Conservation (phyloP, 1,140 invertebrate genomes). For the Drosophila fuyamai region DNA sequence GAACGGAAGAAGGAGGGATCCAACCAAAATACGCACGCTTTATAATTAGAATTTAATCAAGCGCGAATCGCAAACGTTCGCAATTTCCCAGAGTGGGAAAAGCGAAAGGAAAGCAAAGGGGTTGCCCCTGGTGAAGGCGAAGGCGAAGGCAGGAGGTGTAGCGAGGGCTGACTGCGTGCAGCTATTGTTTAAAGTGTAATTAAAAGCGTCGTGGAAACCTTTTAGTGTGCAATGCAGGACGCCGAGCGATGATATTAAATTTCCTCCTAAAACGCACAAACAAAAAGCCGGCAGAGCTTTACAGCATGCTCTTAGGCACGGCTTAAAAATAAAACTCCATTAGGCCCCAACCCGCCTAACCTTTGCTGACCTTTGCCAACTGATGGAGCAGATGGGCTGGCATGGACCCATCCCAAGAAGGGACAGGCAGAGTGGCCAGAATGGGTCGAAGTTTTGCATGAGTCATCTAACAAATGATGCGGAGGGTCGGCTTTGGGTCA, state of each 20-base stretch:
- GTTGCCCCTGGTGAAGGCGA: slow-evolving; percentile 17
- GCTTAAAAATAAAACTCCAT: slow-evolving; percentile 67
- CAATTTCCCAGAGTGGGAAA: slow-evolving; percentile 48
- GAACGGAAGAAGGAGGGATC: slow-evolving; percentile 6
- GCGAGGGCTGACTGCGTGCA: slow-evolving; percentile 29
- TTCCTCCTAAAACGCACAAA: slow-evolving; percentile 39
- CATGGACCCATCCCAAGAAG: slow-evolving; percentile 11
- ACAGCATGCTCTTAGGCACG: slow-evolving; percentile 40
- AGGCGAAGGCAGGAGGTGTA: neutral
- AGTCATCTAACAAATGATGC: slow-evolving; percentile 78
- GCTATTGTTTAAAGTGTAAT: slow-evolving; percentile 80
- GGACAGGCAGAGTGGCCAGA: neutral
- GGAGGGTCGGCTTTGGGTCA: slow-evolving; percentile 17
- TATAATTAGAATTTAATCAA: slow-evolving; percentile 84
- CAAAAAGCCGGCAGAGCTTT: slow-evolving; percentile 18
- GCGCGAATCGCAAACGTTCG: slow-evolving; percentile 77
- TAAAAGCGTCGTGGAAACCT: slow-evolving; percentile 77
- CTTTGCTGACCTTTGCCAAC: slow-evolving; percentile 71
- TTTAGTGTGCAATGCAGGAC: slow-evolving; percentile 62
- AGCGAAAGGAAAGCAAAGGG: slow-evolving; percentile 30
- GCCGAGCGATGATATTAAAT: slow-evolving; percentile 69
- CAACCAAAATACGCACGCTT: slow-evolving; percentile 74
- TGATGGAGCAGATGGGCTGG: slow-evolving; percentile 38
- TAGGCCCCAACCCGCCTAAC: slow-evolving; percentile 44
- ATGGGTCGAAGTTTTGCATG: slow-evolving; percentile 52